These are phyloP conservation scores for Heliconius charithonia DNA, from an alignment of 2,888 invertebrate species.

Conservation along the genomic window DNA sequence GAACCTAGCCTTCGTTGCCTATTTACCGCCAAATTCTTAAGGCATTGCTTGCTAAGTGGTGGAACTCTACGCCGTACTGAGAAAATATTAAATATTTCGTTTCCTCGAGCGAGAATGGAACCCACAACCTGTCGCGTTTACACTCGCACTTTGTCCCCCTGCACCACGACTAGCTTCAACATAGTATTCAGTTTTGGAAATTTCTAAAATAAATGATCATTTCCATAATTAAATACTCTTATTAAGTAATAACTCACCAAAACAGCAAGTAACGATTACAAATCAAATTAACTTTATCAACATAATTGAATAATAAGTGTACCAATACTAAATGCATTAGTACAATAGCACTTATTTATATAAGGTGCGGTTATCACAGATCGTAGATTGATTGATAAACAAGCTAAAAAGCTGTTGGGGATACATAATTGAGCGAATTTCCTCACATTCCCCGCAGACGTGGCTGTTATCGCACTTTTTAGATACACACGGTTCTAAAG, in stretches of 20 bases:
- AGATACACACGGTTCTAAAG: conserved; percentile 56
- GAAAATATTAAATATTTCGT: background rate
- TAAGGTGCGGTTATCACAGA: conserved; percentile 69
- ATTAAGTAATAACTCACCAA: background rate
- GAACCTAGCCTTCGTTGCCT: no score
- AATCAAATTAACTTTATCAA: conserved; percentile 40
- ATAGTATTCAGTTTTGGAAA: no score
- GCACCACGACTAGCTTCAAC: background rate
- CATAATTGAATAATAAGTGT: conserved; percentile 43
- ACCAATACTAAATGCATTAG: conserved; percentile 54
- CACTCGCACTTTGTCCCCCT: background rate
- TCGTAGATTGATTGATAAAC: conserved; percentile 81
- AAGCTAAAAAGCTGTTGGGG: conserved; percentile 75
- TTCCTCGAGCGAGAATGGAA: no score
- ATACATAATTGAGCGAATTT: conserved; percentile 81
- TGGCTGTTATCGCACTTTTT: conserved; percentile 64
- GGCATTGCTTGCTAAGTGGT: no score
- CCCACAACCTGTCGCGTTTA: background rate
- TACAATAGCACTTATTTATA: conserved; percentile 59
- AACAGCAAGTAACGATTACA: background rate
- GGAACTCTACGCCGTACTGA: no score
- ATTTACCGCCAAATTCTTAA: no score
- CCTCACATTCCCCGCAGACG: conserved; percentile 67
- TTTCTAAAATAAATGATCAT: no score
- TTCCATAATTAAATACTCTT: background rate